phyloP scores from a whole-genome alignment of 1,140 invertebrate genomes.

The Lethocerus indicus region DNA sequence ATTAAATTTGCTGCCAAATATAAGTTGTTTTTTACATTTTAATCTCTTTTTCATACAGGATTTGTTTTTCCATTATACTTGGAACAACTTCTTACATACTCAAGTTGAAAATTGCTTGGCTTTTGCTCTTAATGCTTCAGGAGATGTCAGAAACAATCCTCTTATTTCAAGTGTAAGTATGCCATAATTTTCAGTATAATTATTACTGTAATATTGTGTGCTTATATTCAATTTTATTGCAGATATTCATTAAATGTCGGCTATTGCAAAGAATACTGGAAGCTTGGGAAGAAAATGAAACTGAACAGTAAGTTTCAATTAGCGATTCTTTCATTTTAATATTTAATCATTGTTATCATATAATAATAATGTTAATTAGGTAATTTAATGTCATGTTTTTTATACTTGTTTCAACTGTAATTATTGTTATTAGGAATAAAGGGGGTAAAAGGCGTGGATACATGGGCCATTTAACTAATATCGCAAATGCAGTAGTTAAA shows the following conservation, averaged over 20 bases:
- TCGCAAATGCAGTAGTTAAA: constrained; percentile 29
- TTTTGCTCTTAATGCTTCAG: constrained; percentile 35
- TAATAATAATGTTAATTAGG: background rate
- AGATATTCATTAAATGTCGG: constrained; percentile 49
- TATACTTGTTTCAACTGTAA: background rate
- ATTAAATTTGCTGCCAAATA: background rate
- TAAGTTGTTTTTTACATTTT: background rate
- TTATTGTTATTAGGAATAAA: background rate
- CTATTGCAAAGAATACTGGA: constrained; percentile 46
- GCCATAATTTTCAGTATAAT: background rate
- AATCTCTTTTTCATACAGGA: constrained; percentile 36
- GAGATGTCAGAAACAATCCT: constrained; percentile 21
- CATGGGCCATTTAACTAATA: constrained; percentile 61
- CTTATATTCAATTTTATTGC: constrained; percentile 18
- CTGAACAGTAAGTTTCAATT: constrained; percentile 28
- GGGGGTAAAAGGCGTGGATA: constrained; percentile 42
- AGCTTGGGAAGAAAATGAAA: constrained; percentile 43
- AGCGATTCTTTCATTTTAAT: background rate
- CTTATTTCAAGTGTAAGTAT: constrained; percentile 35
- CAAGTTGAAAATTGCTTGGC: constrained; percentile 59
- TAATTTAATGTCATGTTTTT: background rate
- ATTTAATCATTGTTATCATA: background rate
- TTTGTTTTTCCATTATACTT: constrained; percentile 64
- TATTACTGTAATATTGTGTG: background rate
- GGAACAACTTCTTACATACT: constrained; percentile 82